phyloP scores from a whole-genome alignment of 2,888 invertebrate species.

The Archaeoteleia sp. region DNA sequence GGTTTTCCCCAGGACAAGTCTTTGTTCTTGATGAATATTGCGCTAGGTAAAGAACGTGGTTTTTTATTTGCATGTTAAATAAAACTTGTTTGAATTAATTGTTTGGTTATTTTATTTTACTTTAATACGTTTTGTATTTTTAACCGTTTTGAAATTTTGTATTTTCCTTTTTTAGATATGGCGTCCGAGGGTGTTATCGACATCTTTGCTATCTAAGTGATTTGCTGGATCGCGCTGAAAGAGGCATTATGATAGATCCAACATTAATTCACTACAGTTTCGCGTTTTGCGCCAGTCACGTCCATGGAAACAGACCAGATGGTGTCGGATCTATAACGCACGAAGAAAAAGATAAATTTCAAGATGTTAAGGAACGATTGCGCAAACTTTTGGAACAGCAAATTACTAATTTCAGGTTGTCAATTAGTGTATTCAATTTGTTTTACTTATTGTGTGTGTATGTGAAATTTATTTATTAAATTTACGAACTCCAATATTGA shows the following conservation, averaged over 20 bases:
- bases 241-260: conserved; percentile 96
- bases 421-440: too few relatives aligned
- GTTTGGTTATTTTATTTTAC: too few relatives aligned
- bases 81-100: too few relatives aligned
- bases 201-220: conserved; percentile 97
- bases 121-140: not conserved
- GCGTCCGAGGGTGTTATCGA: conserved; percentile 96
- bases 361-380: conserved; percentile 96
- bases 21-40: conserved; percentile 99
- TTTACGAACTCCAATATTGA: not conserved
- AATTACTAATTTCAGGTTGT: conserved; percentile 99
- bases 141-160: conserved; percentile 9
- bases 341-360: conserved; percentile 98
- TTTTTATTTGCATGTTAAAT: not conserved
- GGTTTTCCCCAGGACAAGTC: conserved; percentile 99
- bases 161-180: conserved; percentile 79
- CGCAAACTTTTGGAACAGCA: conserved; percentile 95
- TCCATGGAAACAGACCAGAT: conserved; percentile 99
- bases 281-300: conserved; percentile 99
- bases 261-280: conserved; percentile 99
- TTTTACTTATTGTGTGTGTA: too few relatives aligned
- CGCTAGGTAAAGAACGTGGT: conserved; percentile 78
- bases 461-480: too few relatives aligned
- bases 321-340: conserved; percentile 99
- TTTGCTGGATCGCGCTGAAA: conserved; percentile 95